These are phyloP conservation scores for Pentalonia nigronervosa DNA, from an alignment of 1,140 invertebrate genomes.

Conservation along the genomic window DNA sequence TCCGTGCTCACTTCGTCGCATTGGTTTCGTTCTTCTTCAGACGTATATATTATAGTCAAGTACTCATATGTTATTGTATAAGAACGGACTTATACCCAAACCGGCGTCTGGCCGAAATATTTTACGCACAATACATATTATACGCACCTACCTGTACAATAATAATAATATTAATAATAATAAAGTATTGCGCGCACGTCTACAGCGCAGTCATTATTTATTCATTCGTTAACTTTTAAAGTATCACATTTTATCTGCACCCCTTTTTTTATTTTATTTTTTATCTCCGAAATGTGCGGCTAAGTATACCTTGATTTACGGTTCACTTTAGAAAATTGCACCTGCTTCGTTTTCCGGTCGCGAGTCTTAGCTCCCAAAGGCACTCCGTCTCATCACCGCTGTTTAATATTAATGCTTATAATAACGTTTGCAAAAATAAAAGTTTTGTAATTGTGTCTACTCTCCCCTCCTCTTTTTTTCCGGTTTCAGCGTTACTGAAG, in stretches of 20 bases:
- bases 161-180: neutral
- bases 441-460: neutral
- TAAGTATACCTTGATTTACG: conserved; percentile 21
- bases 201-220: neutral
- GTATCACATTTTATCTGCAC: conserved; percentile 13
- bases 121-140: neutral
- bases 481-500: neutral
- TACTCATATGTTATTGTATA: neutral
- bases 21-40: too few relatives aligned
- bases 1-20: too few relatives aligned
- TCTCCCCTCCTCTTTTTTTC: neutral
- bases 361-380: neutral
- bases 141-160: neutral
- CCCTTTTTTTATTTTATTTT: neutral
- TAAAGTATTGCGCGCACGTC: neutral
- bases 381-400: neutral
- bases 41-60: too few relatives aligned
- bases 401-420: conserved; percentile 11
- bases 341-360: neutral
- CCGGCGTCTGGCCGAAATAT: neutral
- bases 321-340: conserved; percentile 19
- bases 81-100: neutral
- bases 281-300: neutral
- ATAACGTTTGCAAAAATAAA: conserved; percentile 18
- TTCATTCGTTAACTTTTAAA: neutral